Conservation (phyloP, 1,140 invertebrate genomes). For the Brachystomella parvula region DNA sequence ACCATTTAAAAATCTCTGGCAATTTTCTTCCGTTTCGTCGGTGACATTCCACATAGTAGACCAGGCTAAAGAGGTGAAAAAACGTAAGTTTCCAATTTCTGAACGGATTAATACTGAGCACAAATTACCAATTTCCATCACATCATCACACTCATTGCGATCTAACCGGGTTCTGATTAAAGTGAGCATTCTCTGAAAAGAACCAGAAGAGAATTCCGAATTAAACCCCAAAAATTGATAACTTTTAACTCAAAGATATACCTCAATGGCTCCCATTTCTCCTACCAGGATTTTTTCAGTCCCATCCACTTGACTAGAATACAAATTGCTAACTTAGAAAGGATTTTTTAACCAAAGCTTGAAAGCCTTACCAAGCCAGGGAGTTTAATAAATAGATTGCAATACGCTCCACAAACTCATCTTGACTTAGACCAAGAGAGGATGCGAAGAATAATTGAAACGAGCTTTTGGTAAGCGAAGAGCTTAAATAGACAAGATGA, state of each 20-base stretch:
- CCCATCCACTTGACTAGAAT: slow-evolving; percentile 70
- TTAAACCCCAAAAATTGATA: not conserved
- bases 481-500: slow-evolving; percentile 61
- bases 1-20: slow-evolving; percentile 74
- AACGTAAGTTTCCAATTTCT: too few relatives aligned
- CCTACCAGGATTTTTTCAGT: slow-evolving; percentile 83
- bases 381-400: slow-evolving; percentile 92
- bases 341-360: not conserved
- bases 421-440: slow-evolving; percentile 59
- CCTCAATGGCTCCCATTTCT: slow-evolving; percentile 75
- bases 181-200: slow-evolving; percentile 70
- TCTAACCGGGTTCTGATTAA: slow-evolving; percentile 69
- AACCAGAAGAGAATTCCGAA: slow-evolving; percentile 14
- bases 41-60: slow-evolving; percentile 87
- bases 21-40: slow-evolving; percentile 89
- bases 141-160: slow-evolving; percentile 75
- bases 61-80: too few relatives aligned
- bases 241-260: slow-evolving; percentile 43
- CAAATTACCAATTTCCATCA: slow-evolving; percentile 91
- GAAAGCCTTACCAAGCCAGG: slow-evolving; percentile 62
- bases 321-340: not conserved
- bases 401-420: slow-evolving; percentile 87
- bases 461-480: slow-evolving; percentile 82
- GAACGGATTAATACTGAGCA: too few relatives aligned
- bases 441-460: slow-evolving; percentile 73